A percentile compares a stretch with the other conserved stretches of the same genome.
phyloP scores from a whole-genome alignment of 2,797 vertebrate species.

The Pelodytes ibericus region DNA sequence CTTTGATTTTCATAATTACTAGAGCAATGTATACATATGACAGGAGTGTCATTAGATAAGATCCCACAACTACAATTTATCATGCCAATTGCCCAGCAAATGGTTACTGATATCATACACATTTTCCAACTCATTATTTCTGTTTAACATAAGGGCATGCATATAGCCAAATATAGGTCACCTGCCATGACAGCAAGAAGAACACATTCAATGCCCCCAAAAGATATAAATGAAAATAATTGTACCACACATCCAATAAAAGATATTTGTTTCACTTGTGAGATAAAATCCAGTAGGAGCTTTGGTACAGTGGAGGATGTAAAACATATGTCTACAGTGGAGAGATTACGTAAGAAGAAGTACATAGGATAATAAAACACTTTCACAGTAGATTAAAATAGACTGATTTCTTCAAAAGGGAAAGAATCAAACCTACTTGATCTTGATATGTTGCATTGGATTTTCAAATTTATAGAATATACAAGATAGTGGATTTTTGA shows the following conservation, averaged over 20 bases:
- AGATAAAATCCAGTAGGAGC: conserved; percentile 59
- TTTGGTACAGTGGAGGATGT: conserved; percentile 61
- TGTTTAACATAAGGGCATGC: conserved; percentile 60
- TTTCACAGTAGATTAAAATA: no score
- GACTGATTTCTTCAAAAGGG: no score
- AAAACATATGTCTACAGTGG: conserved; percentile 61
- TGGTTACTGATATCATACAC: conserved; percentile 53
- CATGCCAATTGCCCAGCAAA: conserved; percentile 58
- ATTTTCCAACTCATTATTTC: conserved; percentile 55
- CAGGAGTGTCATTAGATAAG: conserved; percentile 32
- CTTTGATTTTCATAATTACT: conserved; percentile 39
- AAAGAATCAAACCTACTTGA: no score
- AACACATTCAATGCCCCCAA: conserved; percentile 62
- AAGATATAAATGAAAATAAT: conserved; percentile 60
- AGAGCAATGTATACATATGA: conserved; percentile 44
- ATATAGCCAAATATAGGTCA: conserved; percentile 61
- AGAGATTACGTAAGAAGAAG: conserved; percentile 61
- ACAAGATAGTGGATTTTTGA: no score
- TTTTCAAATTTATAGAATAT: no score
- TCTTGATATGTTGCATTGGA: no score
- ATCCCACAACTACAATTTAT: conserved; percentile 50
- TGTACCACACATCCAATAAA: conserved; percentile 59
- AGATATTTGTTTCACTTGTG: conserved; percentile 55
- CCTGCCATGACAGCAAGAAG: conserved; percentile 63
- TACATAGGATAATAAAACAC: conserved; percentile 63